Evolutionary conservation across 2,113 vertebrate species (phyloP).

Genomic region (Cnemophilus loriae): DNA sequence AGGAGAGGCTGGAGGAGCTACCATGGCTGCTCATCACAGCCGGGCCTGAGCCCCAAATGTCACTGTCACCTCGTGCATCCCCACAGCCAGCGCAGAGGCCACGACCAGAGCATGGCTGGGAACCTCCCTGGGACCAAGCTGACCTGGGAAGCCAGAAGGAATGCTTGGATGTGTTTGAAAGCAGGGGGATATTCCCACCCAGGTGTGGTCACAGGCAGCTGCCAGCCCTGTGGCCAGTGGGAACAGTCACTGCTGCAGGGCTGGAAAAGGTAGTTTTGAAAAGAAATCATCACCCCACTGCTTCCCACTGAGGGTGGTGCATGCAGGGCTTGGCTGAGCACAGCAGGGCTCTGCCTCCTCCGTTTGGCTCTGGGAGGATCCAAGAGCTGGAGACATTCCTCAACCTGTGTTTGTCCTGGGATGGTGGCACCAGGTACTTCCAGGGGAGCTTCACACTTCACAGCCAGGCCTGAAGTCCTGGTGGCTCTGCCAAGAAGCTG

Average conservation of each 20-base stretch:
- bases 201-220: background rate
- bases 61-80: background rate
- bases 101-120: background rate
- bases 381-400: background rate
- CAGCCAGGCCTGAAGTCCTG: background rate
- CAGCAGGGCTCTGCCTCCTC: background rate
- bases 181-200: background rate
- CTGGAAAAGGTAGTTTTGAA: background rate
- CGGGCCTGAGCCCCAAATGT: background rate
- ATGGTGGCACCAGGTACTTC: background rate
- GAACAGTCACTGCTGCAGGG: background rate
- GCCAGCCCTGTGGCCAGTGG: background rate
- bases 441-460: background rate
- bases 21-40: background rate
- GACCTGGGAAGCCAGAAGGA: background rate
- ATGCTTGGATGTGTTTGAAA: background rate
- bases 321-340: background rate
- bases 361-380: accelerated
- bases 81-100: background rate
- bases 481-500: background rate
- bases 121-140: background rate
- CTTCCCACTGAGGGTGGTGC: accelerated
- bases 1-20: background rate
- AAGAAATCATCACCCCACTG: background rate
- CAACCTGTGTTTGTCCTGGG: accelerated